Evolutionary conservation across 1,140 invertebrate species (phyloP), one percentile per base, ranked within the genome.

Genomic region (Protaetia brevitarsis): DNA sequence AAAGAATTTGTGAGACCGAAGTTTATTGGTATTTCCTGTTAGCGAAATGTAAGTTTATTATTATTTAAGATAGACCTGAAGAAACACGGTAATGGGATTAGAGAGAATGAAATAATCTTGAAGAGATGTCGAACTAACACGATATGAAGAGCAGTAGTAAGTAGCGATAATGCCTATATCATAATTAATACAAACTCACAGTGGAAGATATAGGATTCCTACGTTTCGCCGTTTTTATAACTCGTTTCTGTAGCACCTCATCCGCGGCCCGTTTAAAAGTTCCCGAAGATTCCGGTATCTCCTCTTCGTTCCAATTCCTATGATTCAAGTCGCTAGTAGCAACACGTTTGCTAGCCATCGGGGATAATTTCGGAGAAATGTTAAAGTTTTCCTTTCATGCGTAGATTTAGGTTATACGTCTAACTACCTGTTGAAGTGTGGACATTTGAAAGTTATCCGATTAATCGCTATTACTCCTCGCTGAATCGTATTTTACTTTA

Each of bases 291-390:
- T 95, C 91, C 31, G 85, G 83, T 71, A 86, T 83, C n/a, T 94
- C 90, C 69, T 94, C 93, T 26, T 88, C 78, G 75, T 95, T 87
- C 93, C 93, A 96, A 79, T 96, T 96, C n/a, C 93, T 89, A 74
- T 92, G 90, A 77, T 90, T 95, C 64, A 97, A 80, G 64, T 96
- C 88, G 30, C 81, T 85, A 10, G 85, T 84, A 36, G 95, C 92
- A 69, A 78, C 78, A 68, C 94, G 82, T 81, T 97, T 97, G 30
- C 13, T 19, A 51, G 41, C 41, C 41, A 51, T 51, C 41, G 41
- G 11, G n/a, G 26, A 51, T 51, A 26, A 23, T 7, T 51, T 51
- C 6, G 11, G 1, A 10, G 11, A 51, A 51, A 51, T 51, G n/a
- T n/a, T n/a, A n/a, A 51, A 23, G 41, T 51, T 5, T 2, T 51